These are phyloP conservation scores for Anarrhichthys ocellatus DNA, from an alignment of 2,113 vertebrate species.

Conservation along the genomic window DNA sequence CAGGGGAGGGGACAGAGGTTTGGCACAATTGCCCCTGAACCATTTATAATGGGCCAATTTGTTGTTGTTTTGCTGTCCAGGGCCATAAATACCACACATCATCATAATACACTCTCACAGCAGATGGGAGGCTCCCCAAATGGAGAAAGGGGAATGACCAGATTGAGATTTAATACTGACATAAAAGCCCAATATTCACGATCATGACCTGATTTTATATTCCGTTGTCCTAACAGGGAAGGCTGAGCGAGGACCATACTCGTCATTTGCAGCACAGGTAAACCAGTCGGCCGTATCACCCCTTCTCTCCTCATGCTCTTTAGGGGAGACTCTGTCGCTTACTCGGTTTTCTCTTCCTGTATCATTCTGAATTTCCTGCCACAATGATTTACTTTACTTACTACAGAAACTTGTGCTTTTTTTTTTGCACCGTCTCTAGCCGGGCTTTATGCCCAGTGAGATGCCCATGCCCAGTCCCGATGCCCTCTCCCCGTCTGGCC, in stretches of 20 bases:
- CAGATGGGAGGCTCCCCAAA: constrained; percentile 71
- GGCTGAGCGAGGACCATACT: constrained; percentile 87
- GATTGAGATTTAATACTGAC: constrained; percentile 66
- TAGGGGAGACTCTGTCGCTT: background rate
- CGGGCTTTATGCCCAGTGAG: constrained; percentile 88
- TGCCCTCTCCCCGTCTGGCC: constrained; percentile 87
- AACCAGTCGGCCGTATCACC: constrained; percentile 11
- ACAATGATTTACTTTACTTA: background rate
- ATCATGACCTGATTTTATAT: constrained; percentile 47
- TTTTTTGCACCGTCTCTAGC: constrained; percentile 70
- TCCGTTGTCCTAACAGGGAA: constrained; percentile 85
- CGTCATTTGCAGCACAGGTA: constrained; percentile 88
- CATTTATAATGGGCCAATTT: constrained; percentile 83
- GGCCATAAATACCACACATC: constrained; percentile 75
- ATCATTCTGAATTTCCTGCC: background rate
- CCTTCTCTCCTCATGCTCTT: background rate
- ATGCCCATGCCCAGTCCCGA: constrained; percentile 88
- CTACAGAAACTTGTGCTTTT: background rate
- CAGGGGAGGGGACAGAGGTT: constrained; percentile 59
- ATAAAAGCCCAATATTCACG: constrained; percentile 51
- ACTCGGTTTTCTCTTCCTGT: background rate
- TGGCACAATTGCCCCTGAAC: constrained; percentile 71
- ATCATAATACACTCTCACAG: constrained; percentile 54
- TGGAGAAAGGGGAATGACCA: constrained; percentile 45
- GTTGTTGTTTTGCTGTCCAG: constrained; percentile 75